Evolutionary conservation across 2,888 invertebrate species (phyloP).

Genomic region (Caenorhabditis sp.): DNA sequence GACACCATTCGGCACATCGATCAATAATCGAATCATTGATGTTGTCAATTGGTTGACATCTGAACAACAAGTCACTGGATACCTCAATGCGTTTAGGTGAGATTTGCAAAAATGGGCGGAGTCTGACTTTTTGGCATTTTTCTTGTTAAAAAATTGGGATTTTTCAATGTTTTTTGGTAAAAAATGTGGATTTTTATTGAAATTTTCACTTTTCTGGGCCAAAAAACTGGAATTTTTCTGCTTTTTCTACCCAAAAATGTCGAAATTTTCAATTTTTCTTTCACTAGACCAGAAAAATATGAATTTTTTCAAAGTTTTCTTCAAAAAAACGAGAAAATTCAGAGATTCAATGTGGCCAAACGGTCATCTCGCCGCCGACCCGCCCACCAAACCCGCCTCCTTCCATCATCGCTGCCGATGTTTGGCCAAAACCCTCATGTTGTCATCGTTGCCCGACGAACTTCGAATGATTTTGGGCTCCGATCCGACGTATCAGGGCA

Average conservation of each 20-base stretch:
- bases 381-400: constrained; percentile 74
- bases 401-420: constrained; percentile 74
- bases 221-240: too few relatives aligned
- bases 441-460: constrained; percentile 87
- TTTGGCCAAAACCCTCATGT: constrained; percentile 84
- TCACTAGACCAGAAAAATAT: too few relatives aligned
- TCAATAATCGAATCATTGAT: constrained; percentile 86
- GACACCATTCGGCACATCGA: constrained; percentile 83
- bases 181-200: constrained; percentile 8
- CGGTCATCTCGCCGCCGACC: constrained; percentile 75
- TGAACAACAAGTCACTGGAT: constrained; percentile 86
- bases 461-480: constrained; percentile 87
- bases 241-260: too few relatives aligned
- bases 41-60: constrained; percentile 86
- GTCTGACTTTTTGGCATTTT: background rate
- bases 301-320: too few relatives aligned
- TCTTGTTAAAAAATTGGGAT: constrained; percentile 12
- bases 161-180: too few relatives aligned
- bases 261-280: too few relatives aligned
- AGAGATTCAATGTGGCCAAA: constrained; percentile 77
- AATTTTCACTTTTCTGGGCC: background rate
- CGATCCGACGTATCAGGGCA: constrained; percentile 75
- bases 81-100: constrained; percentile 84
- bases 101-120: background rate
- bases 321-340: constrained; percentile 10